A percentile compares a stretch with the other conserved stretches of the same genome.
Conservation (phyloP, 37 sponge, comb jelly and placozoan species). For the Chondrosia reniformis region DNA sequence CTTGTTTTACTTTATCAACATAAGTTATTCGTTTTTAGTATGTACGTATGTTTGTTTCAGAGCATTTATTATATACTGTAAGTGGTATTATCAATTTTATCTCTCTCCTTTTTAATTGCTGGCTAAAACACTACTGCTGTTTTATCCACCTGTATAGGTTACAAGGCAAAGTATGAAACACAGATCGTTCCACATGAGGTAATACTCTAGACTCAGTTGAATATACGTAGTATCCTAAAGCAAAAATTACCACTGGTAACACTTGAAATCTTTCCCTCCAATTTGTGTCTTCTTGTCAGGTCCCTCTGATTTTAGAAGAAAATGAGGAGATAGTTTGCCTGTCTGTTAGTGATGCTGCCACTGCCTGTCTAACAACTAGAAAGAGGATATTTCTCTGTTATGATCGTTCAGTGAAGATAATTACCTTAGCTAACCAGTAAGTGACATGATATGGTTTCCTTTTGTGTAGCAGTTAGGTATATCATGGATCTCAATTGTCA, state of each 20-base stretch:
- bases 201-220: background rate
- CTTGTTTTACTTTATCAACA: too few species aligned
- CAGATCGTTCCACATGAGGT: constrained; percentile 19
- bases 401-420: constrained; percentile 42
- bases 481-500: too few species aligned
- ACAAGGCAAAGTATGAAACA: constrained; percentile 11
- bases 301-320: constrained; percentile 45
- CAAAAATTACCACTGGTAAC: background rate
- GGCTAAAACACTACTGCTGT: background rate
- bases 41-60: background rate
- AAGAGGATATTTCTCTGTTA: constrained; percentile 56
- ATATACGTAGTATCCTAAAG: background rate
- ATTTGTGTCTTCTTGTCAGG: constrained; percentile 20
- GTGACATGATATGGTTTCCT: too few species aligned
- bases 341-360: constrained; percentile 76
- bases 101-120: too few species aligned
- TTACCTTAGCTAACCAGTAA: constrained; percentile 15
- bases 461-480: too few species aligned
- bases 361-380: constrained; percentile 51
- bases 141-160: background rate
- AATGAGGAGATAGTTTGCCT: constrained; percentile 49
- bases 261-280: too few species aligned
- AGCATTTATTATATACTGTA: background rate
- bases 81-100: background rate
- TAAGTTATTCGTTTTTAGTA: too few species aligned